phyloP scores from a whole-genome alignment of 92 coral and sea anemone species.

The Parazoanthus swiftii region DNA sequence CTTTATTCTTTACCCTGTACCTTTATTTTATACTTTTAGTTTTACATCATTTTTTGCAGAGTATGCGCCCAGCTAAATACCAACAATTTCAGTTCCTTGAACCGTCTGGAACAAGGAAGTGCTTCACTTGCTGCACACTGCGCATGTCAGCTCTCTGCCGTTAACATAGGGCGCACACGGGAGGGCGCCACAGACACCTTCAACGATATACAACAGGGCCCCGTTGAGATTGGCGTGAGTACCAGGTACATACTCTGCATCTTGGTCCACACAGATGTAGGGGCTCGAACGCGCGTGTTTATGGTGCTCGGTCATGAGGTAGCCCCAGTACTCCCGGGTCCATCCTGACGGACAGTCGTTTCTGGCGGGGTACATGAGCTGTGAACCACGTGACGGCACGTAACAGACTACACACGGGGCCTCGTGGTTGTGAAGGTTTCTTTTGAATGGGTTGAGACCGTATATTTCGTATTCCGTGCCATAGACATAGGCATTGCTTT shows the following conservation, averaged over 20 bases:
- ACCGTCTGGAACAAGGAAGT: too few species aligned
- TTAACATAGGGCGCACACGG: conserved; percentile 66
- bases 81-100: background rate
- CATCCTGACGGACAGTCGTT: conserved; percentile 81
- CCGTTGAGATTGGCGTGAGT: conserved; percentile 50
- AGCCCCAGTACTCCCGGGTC: conserved; percentile 84
- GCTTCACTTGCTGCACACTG: conserved; percentile 77
- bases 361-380: conserved; percentile 56
- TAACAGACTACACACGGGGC: conserved; percentile 84
- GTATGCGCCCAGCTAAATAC: background rate
- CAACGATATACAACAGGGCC: conserved; percentile 61
- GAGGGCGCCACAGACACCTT: conserved; percentile 68
- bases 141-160: conserved; percentile 81
- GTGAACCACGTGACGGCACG: conserved; percentile 72
- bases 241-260: conserved; percentile 65
- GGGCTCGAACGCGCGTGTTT: conserved; percentile 51
- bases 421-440: conserved; percentile 52
- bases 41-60: background rate
- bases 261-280: conserved; percentile 71
- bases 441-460: conserved; percentile 44
- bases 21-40: too few species aligned
- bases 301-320: conserved; percentile 70
- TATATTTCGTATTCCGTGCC: conserved; percentile 68
- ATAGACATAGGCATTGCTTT: conserved; percentile 44
- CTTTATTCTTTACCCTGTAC: background rate